Evolutionary conservation across 2,888 invertebrate genomes (phyloP), one percentile per base, ranked within the genome.

Genomic region (Drosophila mercatorum): DNA sequence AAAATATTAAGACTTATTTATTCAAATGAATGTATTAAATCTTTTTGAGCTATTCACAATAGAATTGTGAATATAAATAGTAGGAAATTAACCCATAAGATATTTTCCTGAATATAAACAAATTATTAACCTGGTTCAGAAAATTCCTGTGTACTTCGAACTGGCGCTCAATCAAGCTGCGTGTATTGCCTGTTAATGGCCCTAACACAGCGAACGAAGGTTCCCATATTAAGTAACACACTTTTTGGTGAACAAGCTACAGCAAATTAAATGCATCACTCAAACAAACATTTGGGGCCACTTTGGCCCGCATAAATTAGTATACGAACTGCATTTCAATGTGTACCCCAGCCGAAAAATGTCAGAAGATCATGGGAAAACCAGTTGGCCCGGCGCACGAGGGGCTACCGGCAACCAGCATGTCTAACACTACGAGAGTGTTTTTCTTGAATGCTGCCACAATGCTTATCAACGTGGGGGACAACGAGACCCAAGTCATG

Each of bases 261-360:
- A 72, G 56, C 61, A 74, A 84, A 81, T 88, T 72, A 89, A 89
- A 88, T 79, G 85, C 89, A 84, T 72, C 84, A 69, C 78, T 89
- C 84, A 66, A 66, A 71, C 66, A 71, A 74, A 81, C 72, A 89
- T 77, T 83, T 65, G 52, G 63, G 46, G 70, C 49, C 76, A 71
- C 68, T 67, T 84, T 72, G 59, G 72, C 89, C 84, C 89, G 85
- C 88, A 84, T 89, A 89, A 89, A 88, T 84, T 88, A 89, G 66
- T 77, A 66, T 43, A 49, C 71, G 34, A 68, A 44, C 78, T 68
- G 78, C 78, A 80, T 81, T 68, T 80, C 57, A 80, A 77, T 72
- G 63, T 64, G n/a, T 65, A 8, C 52, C 63, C 59, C 36, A 55
- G 40, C 28, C 58, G 31, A 61, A 80, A 79, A 73, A 72, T 73